Conservation (phyloP, 2,113 vertebrate genomes). For the Stomatorhinus ivindoensis region DNA sequence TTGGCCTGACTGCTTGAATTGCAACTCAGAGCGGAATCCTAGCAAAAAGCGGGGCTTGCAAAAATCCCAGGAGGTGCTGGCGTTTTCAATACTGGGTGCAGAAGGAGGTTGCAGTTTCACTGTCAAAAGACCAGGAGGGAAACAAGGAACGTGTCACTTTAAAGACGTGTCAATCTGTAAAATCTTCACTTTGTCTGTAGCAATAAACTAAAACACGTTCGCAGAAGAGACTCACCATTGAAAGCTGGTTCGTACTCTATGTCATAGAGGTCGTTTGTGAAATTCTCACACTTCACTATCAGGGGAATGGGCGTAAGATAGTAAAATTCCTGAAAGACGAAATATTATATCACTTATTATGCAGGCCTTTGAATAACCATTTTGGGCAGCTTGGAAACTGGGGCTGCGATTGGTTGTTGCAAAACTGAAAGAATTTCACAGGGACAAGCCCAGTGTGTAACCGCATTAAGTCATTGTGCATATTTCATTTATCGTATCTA, state of each 20-base stretch:
- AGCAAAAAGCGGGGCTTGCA: rapidly evolving
- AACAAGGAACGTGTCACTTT: background rate
- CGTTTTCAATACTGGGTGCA: slow-evolving; percentile 23
- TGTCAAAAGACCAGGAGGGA: slow-evolving; percentile 26
- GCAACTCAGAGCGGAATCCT: background rate
- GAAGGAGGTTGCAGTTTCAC: slow-evolving; percentile 53
- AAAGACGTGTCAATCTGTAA: background rate
- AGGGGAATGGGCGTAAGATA: background rate
- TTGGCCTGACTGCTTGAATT: background rate
- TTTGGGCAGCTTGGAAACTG: background rate
- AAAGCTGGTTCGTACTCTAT: rapidly evolving
- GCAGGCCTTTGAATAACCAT: background rate
- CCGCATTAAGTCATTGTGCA: background rate
- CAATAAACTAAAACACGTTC: too few relatives aligned
- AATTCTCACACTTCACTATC: slow-evolving; percentile 35
- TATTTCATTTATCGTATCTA: background rate
- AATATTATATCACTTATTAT: background rate
- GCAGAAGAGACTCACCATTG: background rate
- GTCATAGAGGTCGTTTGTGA: too few relatives aligned
- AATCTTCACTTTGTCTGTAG: background rate
- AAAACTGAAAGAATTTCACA: background rate
- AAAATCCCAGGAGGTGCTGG: slow-evolving; percentile 40
- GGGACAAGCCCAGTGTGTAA: background rate
- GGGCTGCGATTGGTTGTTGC: background rate
- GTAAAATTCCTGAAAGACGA: rapidly evolving